Percentiles rank a stretch among this genome's conserved stretches.
Conservation (phyloP, 2,113 vertebrate species). For the Stegostoma tigrinum region DNA sequence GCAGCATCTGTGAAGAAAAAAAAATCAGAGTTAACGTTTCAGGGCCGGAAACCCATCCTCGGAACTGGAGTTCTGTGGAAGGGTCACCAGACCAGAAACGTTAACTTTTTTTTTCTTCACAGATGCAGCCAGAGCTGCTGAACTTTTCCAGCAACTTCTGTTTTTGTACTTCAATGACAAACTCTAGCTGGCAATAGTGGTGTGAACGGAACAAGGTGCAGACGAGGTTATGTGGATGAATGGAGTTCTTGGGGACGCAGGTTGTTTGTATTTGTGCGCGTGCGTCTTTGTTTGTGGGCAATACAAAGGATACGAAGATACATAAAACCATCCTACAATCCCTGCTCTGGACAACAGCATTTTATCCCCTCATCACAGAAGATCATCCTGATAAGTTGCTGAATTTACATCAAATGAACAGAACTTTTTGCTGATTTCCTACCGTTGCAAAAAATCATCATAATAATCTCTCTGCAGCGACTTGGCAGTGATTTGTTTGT, state of each 20-base stretch:
- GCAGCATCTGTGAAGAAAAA: too few species aligned
- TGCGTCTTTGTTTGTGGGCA: too few species aligned
- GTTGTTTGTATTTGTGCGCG: too few species aligned
- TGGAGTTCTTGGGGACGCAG: not conserved
- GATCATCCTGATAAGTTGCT: not conserved
- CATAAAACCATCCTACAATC: not conserved
- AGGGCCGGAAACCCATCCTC: too few species aligned
- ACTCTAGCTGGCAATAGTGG: not conserved
- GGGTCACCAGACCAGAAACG: too few species aligned
- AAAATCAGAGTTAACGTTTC: too few species aligned
- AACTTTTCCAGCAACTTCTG: too few species aligned
- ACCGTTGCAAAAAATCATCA: slow-evolving; percentile 84
- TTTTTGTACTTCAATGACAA: not conserved
- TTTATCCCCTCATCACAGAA: not conserved
- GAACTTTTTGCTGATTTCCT: slow-evolving; percentile 41
- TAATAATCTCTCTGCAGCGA: slow-evolving; percentile 83
- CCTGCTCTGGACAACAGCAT: not conserved
- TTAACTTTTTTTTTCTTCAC: too few species aligned
- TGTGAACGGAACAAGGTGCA: not conserved
- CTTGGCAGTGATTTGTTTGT: slow-evolving; percentile 81
- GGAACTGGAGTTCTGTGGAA: too few species aligned
- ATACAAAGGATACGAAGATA: not conserved
- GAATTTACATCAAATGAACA: not conserved
- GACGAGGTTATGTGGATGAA: not conserved
- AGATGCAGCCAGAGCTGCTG: too few species aligned